Conservation (phyloP, 2,113 vertebrate genomes). For the Dasyurus viverrinus region DNA sequence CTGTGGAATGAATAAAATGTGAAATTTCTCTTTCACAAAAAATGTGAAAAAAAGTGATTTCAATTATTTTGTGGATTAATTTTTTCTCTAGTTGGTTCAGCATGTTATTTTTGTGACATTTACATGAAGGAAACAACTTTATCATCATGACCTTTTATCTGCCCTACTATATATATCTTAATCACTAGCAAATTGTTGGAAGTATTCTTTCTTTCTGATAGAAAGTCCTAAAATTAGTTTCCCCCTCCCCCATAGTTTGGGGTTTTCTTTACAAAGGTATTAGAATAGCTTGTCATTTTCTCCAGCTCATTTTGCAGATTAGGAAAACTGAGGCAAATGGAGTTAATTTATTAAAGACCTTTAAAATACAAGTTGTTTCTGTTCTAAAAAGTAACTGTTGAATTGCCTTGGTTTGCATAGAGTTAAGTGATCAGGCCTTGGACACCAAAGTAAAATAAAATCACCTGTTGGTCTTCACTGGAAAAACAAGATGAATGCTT, state of each 20-base stretch:
- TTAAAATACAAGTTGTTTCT: background rate
- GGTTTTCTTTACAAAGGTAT: no score
- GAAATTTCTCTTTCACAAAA: background rate
- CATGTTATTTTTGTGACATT: background rate
- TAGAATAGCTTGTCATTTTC: no score
- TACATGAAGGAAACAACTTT: background rate
- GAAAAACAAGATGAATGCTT: background rate
- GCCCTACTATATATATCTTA: fast-evolving
- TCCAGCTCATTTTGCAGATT: no score
- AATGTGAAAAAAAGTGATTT: background rate
- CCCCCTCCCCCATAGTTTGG: background rate
- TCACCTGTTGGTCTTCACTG: background rate
- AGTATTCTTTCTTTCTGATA: background rate
- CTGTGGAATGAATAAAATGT: background rate
- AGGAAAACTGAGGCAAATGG: no score
- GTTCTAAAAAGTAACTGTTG: background rate
- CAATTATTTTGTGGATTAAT: background rate
- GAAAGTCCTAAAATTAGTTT: background rate
- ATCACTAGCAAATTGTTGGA: background rate
- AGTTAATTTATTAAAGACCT: background rate
- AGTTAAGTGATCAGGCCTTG: background rate
- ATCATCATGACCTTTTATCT: background rate
- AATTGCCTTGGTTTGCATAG: background rate
- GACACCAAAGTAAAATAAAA: background rate
- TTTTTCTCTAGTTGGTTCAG: background rate